Conservation (phyloP, 2,888 invertebrate species). For the Pterostichus niger region DNA sequence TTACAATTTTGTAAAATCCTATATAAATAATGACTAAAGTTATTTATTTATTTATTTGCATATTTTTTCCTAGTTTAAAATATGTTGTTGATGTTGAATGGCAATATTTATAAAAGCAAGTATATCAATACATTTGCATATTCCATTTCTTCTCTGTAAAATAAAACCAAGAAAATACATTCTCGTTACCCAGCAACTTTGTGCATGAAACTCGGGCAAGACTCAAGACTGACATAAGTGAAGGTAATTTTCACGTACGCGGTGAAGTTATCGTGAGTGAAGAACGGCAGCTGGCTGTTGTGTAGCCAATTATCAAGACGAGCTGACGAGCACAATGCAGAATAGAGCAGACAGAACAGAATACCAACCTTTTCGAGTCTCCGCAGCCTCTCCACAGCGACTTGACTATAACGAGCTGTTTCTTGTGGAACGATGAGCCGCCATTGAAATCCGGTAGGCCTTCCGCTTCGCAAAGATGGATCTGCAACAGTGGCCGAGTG, state of each 20-base stretch:
- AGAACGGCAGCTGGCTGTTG: constrained; percentile 5
- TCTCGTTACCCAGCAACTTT: too few relatives aligned
- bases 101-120: too few relatives aligned
- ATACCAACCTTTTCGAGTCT: constrained; percentile 78
- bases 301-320: constrained; percentile 52
- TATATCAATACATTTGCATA: too few relatives aligned
- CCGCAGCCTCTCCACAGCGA: constrained; percentile 85
- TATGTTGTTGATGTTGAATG: too few relatives aligned
- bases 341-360: not conserved
- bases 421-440: constrained; percentile 83
- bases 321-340: constrained; percentile 50
- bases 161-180: too few relatives aligned
- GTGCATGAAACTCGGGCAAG: too few relatives aligned
- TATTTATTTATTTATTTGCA: too few relatives aligned
- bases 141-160: too few relatives aligned
- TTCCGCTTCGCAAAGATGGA: constrained; percentile 88
- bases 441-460: constrained; percentile 85
- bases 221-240: constrained; percentile 12
- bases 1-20: too few relatives aligned
- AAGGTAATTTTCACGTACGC: constrained; percentile 40
- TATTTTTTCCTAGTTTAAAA: too few relatives aligned
- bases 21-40: too few relatives aligned
- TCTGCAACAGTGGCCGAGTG: constrained; percentile 77
- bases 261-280: constrained; percentile 5
- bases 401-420: constrained; percentile 87